Percentiles rank a stretch among this genome's conserved stretches.
Evolutionary conservation across 2,797 vertebrate species (phyloP).

Genomic region (Trachurus trachurus): DNA sequence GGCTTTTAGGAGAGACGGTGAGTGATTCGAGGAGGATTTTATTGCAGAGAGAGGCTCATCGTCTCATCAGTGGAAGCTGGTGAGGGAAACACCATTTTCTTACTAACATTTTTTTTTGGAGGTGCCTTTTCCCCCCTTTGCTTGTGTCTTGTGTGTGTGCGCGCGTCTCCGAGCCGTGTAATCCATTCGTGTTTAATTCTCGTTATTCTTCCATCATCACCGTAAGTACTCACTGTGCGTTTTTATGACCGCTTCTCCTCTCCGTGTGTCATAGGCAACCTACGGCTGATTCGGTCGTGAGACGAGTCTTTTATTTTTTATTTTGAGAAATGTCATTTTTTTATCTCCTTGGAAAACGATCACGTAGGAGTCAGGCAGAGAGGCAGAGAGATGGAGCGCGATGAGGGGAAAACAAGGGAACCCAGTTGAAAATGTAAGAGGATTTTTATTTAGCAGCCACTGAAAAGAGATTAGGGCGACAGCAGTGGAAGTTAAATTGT

Average conservation of each 20-base stretch:
- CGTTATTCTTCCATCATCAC: constrained; percentile 9
- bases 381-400: constrained; percentile 51
- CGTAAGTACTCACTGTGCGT: constrained; percentile 53
- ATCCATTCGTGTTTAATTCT: constrained; percentile 29
- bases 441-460: constrained; percentile 90
- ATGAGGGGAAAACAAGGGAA: constrained; percentile 57
- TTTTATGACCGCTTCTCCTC: constrained; percentile 40
- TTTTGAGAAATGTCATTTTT: constrained; percentile 62
- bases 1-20: constrained; percentile 80
- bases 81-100: constrained; percentile 68
- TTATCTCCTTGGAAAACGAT: constrained; percentile 67
- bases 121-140: constrained; percentile 28
- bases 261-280: constrained; percentile 25
- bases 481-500: constrained; percentile 94
- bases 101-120: constrained; percentile 36
- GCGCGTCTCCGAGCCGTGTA: constrained; percentile 45
- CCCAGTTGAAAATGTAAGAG: constrained; percentile 86
- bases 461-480: constrained; percentile 90
- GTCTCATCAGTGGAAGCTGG: constrained; percentile 66
- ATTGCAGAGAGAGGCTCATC: constrained; percentile 51
- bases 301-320: constrained; percentile 7
- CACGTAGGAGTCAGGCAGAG: constrained; percentile 65
- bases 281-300: constrained; percentile 33
- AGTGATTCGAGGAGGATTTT: constrained; percentile 71
- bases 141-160: constrained; percentile 20